A percentile compares a stretch with the other conserved stretches of the same genome.
Evolutionary conservation across 2,888 invertebrate species (phyloP).

Genomic region (Cephonodes hylas): DNA sequence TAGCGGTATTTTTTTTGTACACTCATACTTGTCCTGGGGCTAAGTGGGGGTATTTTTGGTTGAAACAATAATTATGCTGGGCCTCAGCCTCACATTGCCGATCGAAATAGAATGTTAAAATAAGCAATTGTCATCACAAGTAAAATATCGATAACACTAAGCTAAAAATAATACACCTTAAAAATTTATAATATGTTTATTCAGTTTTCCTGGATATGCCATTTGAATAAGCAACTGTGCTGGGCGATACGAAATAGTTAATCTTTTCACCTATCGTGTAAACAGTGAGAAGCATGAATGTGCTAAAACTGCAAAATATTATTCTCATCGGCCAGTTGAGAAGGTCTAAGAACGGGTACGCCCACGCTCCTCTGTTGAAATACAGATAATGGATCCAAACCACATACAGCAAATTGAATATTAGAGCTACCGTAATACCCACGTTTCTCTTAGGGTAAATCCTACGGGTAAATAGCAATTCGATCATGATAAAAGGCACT

Average conservation of each 20-base stretch:
- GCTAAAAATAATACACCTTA: conserved; percentile 8
- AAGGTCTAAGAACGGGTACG: conserved; percentile 92
- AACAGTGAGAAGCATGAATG: conserved; percentile 78
- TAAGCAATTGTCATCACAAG: background rate
- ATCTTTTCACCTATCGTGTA: conserved; percentile 88
- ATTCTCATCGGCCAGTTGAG: conserved; percentile 85
- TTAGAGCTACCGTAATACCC: conserved; percentile 80
- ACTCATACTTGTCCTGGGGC: too few species aligned
- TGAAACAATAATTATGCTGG: too few species aligned
- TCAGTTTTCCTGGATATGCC: conserved; percentile 33
- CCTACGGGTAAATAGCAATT: conserved; percentile 86
- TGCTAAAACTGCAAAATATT: conserved; percentile 84
- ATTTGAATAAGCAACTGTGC: conserved; percentile 30
- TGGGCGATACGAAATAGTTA: conserved; percentile 84
- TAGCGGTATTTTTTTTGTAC: too few species aligned
- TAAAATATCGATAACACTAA: background rate
- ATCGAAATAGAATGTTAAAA: background rate
- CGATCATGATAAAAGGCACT: conserved; percentile 86
- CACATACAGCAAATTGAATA: conserved; percentile 84
- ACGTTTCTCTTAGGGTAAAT: conserved; percentile 85
- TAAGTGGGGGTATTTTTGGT: too few species aligned
- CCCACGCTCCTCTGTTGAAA: conserved; percentile 88
- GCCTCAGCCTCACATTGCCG: too few species aligned
- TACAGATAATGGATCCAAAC: conserved; percentile 87
- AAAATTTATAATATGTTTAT: background rate